These are phyloP conservation scores for Glaucopsyche alexis DNA, from an alignment of 2,888 invertebrate species.

Conservation along the genomic window DNA sequence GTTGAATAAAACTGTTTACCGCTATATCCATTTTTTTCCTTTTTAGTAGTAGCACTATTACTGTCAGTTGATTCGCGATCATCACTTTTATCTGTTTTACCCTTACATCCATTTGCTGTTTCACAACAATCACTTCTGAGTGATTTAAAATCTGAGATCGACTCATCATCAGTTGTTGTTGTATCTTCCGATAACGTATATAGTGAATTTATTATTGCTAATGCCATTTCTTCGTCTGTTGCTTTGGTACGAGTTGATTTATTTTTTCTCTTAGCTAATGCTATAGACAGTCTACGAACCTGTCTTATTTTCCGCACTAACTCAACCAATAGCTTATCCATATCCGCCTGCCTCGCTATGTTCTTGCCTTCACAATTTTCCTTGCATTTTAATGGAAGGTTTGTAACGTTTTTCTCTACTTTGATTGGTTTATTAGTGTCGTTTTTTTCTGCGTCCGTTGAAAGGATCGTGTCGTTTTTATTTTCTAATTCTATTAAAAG, in stretches of 20 bases:
- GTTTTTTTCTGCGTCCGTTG: background rate
- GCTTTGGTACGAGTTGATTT: background rate
- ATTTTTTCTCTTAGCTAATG: constrained; percentile 2
- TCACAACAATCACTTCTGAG: background rate
- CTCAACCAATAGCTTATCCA: background rate
- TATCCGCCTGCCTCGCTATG: background rate
- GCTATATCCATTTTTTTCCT: no score
- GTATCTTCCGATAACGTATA: background rate
- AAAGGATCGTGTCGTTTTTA: background rate
- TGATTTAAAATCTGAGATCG: background rate
- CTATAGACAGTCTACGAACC: constrained; percentile 1
- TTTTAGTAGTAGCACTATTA: no score
- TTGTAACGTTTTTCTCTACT: background rate
- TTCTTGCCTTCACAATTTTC: background rate
- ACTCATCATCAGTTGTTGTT: background rate
- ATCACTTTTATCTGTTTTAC: background rate
- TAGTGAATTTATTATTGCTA: background rate
- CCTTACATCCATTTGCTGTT: background rate
- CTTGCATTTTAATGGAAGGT: background rate
- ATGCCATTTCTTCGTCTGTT: background rate
- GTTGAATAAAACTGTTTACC: background rate
- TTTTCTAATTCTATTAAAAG: background rate
- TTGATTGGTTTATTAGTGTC: background rate
- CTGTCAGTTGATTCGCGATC: no score
- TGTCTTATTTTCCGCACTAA: background rate